phyloP scores from a whole-genome alignment of 2,113 vertebrate genomes.

The Salvelinus sp. region DNA sequence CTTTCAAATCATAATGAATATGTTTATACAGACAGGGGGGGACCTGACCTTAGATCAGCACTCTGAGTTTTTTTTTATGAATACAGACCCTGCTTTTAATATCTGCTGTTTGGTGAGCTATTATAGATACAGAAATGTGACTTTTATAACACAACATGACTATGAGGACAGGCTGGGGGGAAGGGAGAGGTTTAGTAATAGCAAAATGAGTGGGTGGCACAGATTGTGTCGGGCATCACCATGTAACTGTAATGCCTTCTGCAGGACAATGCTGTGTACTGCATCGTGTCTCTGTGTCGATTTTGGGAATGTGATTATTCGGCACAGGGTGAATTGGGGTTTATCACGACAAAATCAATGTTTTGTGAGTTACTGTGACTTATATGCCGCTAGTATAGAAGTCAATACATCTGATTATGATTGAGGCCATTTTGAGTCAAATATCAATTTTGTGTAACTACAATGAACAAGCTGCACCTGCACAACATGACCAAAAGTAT shows the following conservation, averaged over 20 bases:
- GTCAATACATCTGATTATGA: no score
- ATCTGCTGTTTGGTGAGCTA: no score
- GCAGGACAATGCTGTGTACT: slow-evolving; percentile 18
- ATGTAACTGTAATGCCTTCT: slow-evolving; percentile 23
- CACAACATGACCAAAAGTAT: no score
- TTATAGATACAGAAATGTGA: not conserved
- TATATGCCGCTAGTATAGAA: no score
- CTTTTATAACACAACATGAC: not conserved
- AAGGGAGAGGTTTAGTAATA: not conserved
- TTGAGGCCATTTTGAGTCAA: no score
- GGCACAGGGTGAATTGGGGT: not conserved
- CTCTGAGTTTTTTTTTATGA: no score
- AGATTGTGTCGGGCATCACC: not conserved
- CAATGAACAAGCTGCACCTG: no score
- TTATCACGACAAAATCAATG: not conserved
- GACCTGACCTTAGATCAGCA: no score
- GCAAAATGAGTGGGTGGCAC: not conserved
- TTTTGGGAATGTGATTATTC: not conserved
- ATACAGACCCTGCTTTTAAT: no score
- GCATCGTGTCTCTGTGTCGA: not conserved
- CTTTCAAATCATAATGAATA: no score
- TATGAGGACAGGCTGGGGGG: not conserved
- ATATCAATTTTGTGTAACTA: no score
- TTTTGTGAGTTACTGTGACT: not conserved
- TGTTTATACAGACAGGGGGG: no score